Evolutionary conservation across 1,140 invertebrate genomes (phyloP), one percentile per base, ranked within the genome.

Genomic region (Lutraria rhynchaena): DNA sequence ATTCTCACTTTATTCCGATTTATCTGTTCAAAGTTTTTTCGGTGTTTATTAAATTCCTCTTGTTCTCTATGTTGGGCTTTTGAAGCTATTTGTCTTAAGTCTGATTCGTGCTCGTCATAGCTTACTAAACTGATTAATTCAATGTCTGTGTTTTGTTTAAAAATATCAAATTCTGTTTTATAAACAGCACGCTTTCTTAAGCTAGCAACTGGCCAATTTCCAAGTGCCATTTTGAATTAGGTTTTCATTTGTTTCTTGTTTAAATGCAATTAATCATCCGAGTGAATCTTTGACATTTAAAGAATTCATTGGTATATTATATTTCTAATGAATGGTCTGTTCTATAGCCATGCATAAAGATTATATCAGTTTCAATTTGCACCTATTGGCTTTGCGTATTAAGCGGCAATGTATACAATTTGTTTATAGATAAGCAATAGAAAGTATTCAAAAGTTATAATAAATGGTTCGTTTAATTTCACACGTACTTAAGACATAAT

Each of bases 81-180:
- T 22, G 24, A 35, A 61, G 73, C 63, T 27, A 61, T 17, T 44
- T 33, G 35, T 4, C 31, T 46, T 15, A 61, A 22, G 49, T n/a
- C 29, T 33, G 65, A 31, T 27, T 31, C 9, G 15, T 60, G 37
- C 0, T 80, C 76, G 13, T 80, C 76, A 29, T 29, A 80, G 49
- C 76, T 80, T 17, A 70, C 19, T n/a, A 80, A 67, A 70, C 76
- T 80, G n/a, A 80, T 80, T 37, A 80, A 67, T 35, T 80, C 76
- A 55, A 80, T 67, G 17, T 80, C 63, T 35, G 51, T 80, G 65
- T 67, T 69, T 35, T 67, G 31, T 58, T 80, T 80, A 35, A 80
- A 80, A 46, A 80, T 57, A 80, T 80, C 76, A 67, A 80, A 80
- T 60, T 80, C 76, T 58, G 76, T 80, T 80, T 80, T 80, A 70